Conservation (phyloP, 2,113 vertebrate genomes). For the Paramormyrops kingsleyae region DNA sequence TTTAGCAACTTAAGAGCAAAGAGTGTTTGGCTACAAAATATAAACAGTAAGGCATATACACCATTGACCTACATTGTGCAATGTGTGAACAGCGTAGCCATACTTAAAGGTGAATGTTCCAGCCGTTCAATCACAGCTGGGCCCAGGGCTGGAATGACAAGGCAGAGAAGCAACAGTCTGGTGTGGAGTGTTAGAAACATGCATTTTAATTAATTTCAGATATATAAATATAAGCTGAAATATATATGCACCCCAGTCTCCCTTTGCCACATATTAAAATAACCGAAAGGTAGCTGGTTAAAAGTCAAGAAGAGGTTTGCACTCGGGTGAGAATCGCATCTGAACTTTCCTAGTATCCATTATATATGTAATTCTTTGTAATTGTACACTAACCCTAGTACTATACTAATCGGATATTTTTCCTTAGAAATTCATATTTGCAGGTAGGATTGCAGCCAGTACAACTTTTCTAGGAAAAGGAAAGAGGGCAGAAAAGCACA, state of each 20-base stretch:
- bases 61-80: neutral
- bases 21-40: neutral
- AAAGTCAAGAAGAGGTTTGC: neutral
- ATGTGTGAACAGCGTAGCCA: conserved; percentile 61
- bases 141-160: conserved; percentile 57
- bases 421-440: conserved; percentile 34
- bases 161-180: conserved; percentile 56
- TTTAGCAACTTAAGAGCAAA: neutral
- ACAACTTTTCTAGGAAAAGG: conserved; percentile 53
- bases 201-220: neutral
- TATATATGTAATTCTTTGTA: conserved; percentile 54
- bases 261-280: neutral
- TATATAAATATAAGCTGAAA: neutral
- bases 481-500: neutral
- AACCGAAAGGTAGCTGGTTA: neutral
- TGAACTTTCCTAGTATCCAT: neutral
- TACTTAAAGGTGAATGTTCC: conserved; percentile 71
- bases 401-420: conserved; percentile 53
- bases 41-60: neutral
- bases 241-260: neutral
- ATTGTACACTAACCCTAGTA: conserved; percentile 40
- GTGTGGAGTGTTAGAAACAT: neutral
- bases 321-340: neutral
- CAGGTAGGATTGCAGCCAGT: conserved; percentile 47
- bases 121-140: conserved; percentile 71